Evolutionary conservation across 2,888 invertebrate genomes (phyloP).

Genomic region (Chalcosyrphus nemorum): DNA sequence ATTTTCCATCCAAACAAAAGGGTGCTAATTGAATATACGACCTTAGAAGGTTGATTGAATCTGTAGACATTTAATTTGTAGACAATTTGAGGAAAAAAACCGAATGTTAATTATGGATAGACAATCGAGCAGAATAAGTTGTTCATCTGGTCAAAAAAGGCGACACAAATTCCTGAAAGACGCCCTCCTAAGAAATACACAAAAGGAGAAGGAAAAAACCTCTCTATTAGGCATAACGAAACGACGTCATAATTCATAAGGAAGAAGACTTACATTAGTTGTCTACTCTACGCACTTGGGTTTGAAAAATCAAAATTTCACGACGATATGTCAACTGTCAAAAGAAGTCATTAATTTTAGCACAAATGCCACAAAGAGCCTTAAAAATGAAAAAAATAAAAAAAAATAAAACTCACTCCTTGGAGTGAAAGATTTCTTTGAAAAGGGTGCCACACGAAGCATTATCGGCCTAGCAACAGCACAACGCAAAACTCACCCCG

Average conservation of each 20-base stretch:
- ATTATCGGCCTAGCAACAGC: constrained; percentile 58
- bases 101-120: too few relatives aligned
- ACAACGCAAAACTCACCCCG: constrained; percentile 30
- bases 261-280: not conserved
- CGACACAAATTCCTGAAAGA: too few relatives aligned
- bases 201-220: not conserved
- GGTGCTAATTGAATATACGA: constrained; percentile 12
- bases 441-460: constrained; percentile 39
- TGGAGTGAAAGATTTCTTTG: constrained; percentile 9
- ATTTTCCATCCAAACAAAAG: not conserved
- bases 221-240: constrained; percentile 28
- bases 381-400: too few relatives aligned
- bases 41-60: not conserved
- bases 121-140: too few relatives aligned
- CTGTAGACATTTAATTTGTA: not conserved
- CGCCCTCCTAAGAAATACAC: too few relatives aligned
- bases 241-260: constrained; percentile 35
- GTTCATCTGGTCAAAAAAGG: too few relatives aligned
- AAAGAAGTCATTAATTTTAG: constrained; percentile 68
- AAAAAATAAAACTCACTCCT: constrained; percentile 50
- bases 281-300: constrained; percentile 8
- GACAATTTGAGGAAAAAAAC: too few relatives aligned
- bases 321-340: constrained; percentile 65
- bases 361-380: constrained; percentile 52
- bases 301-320: constrained; percentile 37